These are phyloP conservation scores for Pseudochirops cupreus DNA, from an alignment of 2,797 vertebrate species.

Conservation along the genomic window DNA sequence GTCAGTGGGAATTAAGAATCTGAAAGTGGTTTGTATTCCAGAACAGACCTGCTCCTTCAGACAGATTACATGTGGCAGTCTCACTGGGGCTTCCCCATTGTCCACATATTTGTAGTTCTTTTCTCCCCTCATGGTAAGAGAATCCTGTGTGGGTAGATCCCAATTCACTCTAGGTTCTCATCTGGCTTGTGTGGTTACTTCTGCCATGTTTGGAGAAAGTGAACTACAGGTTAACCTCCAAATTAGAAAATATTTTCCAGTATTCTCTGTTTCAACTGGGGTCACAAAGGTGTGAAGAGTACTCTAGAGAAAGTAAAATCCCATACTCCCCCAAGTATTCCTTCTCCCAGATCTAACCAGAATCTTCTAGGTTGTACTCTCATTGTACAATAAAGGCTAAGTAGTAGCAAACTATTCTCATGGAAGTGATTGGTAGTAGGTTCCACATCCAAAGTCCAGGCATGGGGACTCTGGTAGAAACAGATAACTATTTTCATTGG, in stretches of 20 bases:
- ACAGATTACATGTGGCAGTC: constrained; percentile 66
- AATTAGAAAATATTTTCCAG: constrained; percentile 76
- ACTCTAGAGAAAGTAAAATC: constrained; percentile 63
- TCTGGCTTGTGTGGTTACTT: constrained; percentile 71
- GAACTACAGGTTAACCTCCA: constrained; percentile 77
- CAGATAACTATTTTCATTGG: not conserved
- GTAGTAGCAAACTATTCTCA: not conserved
- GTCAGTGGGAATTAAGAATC: constrained; percentile 76
- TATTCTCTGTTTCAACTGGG: constrained; percentile 74
- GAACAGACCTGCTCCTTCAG: constrained; percentile 72
- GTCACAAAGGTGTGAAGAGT: constrained; percentile 73
- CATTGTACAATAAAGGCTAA: not conserved
- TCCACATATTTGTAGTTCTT: constrained; percentile 78
- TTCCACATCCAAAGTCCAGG: not conserved
- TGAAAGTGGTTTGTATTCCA: constrained; percentile 74
- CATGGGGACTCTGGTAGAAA: not conserved
- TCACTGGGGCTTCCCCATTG: constrained; percentile 74
- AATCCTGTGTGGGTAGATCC: constrained; percentile 76
- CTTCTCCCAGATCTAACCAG: constrained; percentile 43
- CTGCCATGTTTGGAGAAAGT: constrained; percentile 52
- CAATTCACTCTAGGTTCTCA: constrained; percentile 72
- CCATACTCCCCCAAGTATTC: constrained; percentile 47
- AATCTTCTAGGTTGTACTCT: constrained; percentile 33
- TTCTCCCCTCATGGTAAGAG: constrained; percentile 70
- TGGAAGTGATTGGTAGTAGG: not conserved